Percentiles rank a stretch among this genome's conserved stretches.
phyloP scores from a whole-genome alignment of 2,797 vertebrate species.

The Iguana delicatissima region DNA sequence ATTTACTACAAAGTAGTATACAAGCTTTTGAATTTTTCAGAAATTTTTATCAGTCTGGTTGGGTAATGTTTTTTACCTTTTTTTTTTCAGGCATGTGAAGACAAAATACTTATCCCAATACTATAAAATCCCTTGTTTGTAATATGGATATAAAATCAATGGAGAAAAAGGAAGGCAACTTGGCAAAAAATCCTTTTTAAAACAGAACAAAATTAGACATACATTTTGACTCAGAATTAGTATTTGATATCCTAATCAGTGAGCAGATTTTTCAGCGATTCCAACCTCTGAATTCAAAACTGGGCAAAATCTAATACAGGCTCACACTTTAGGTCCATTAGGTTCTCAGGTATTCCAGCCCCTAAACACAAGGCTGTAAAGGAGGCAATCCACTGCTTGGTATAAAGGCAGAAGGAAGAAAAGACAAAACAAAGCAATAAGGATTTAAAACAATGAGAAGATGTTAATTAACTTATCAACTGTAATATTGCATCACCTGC shows the following conservation, averaged over 20 bases:
- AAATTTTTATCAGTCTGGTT: no score
- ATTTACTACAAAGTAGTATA: no score
- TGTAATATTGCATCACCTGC: background rate
- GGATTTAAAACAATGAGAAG: background rate
- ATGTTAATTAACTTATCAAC: background rate
- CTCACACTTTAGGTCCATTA: background rate
- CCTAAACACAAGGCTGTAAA: background rate
- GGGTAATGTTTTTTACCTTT: no score
- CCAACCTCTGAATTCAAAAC: background rate
- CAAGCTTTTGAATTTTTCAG: no score
- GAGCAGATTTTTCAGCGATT: background rate
- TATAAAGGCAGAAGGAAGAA: background rate
- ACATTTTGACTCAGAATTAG: background rate
- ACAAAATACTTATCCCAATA: background rate
- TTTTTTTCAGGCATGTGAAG: background rate
- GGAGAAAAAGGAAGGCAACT: no score
- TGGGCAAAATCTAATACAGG: background rate
- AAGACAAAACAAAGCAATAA: background rate
- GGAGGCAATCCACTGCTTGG: background rate
- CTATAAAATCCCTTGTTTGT: background rate
- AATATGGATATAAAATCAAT: background rate
- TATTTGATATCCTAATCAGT: background rate
- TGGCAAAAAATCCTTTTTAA: no score
- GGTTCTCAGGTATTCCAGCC: background rate
- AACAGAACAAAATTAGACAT: background rate